phyloP scores from a whole-genome alignment of 2,888 invertebrate genomes.

The Craniophora ligustri region DNA sequence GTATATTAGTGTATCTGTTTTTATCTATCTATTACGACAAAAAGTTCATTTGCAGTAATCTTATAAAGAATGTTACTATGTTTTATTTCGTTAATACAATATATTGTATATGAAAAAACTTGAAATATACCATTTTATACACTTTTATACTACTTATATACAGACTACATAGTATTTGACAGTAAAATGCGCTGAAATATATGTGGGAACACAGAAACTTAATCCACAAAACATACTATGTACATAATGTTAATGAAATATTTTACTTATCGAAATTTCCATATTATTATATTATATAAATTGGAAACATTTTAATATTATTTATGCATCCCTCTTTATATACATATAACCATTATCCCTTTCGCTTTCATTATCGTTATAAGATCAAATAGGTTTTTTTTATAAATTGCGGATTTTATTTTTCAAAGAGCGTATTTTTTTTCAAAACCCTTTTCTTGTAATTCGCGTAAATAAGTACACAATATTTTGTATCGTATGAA shows the following conservation, averaged over 20 bases:
- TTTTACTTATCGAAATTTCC: slow-evolving; percentile 1
- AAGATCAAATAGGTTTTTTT: not conserved
- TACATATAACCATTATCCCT: slow-evolving; percentile 11
- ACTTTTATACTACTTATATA: slow-evolving; percentile 33
- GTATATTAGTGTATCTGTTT: not conserved
- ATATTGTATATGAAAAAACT: slow-evolving; percentile 38
- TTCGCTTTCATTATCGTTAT: not conserved
- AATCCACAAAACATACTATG: slow-evolving; percentile 4
- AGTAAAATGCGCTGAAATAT: slow-evolving; percentile 7
- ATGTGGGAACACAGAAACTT: slow-evolving; percentile 19
- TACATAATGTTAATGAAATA: slow-evolving; percentile 7
- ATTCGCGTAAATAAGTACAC: too few relatives aligned
- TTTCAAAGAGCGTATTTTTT: slow-evolving; percentile 2
- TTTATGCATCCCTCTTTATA: slow-evolving; percentile 9
- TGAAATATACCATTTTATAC: slow-evolving; percentile 36
- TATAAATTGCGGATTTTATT: not conserved
- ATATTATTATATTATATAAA: slow-evolving; percentile 26
- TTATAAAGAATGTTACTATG: slow-evolving; percentile 29
- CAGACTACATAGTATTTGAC: slow-evolving; percentile 28
- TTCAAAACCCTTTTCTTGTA: too few relatives aligned
- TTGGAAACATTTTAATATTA: slow-evolving; percentile 29
- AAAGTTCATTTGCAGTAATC: slow-evolving; percentile 14
- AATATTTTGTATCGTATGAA: too few relatives aligned
- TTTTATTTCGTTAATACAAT: slow-evolving; percentile 24
- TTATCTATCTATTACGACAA: slow-evolving; percentile 24